phyloP scores from a whole-genome alignment of 2,888 invertebrate species.

The Ditylenchus weischeri region DNA sequence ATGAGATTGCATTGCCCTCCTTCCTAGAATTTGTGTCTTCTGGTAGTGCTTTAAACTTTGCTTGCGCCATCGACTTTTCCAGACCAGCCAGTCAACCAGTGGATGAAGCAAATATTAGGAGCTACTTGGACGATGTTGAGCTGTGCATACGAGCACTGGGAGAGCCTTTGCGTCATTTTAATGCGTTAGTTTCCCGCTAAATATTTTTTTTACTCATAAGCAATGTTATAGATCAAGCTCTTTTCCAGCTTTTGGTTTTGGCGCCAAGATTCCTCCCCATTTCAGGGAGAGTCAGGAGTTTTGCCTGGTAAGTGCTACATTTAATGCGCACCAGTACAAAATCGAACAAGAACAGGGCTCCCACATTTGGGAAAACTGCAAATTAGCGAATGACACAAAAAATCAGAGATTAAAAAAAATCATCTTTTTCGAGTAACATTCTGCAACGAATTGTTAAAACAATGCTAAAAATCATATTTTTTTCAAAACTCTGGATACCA shows the following conservation, averaged over 20 bases:
- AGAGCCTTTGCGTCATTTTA: slow-evolving; percentile 50
- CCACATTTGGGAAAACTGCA: too few species aligned
- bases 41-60: slow-evolving; percentile 37
- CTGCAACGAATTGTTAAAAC: too few species aligned
- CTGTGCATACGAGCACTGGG: slow-evolving; percentile 51
- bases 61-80: slow-evolving; percentile 47
- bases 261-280: slow-evolving; percentile 55
- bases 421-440: too few species aligned
- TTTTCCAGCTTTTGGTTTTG: slow-evolving; percentile 54
- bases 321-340: not conserved
- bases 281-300: slow-evolving; percentile 55
- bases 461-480: too few species aligned
- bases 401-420: too few species aligned
- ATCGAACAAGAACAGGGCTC: too few species aligned
- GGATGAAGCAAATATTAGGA: slow-evolving; percentile 30
- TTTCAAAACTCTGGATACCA: too few species aligned
- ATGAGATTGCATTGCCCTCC: slow-evolving; percentile 50
- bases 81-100: slow-evolving; percentile 41
- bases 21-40: slow-evolving; percentile 51
- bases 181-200: slow-evolving; percentile 32
- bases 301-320: slow-evolving; percentile 39
- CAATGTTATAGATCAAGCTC: slow-evolving; percentile 43
- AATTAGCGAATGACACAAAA: too few species aligned
- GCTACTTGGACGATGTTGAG: slow-evolving; percentile 47
- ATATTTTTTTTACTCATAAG: too few species aligned